Evolutionary conservation across 2,888 invertebrate species (phyloP), one percentile per base, ranked within the genome.

Genomic region (Polyommatus iphigenia): DNA sequence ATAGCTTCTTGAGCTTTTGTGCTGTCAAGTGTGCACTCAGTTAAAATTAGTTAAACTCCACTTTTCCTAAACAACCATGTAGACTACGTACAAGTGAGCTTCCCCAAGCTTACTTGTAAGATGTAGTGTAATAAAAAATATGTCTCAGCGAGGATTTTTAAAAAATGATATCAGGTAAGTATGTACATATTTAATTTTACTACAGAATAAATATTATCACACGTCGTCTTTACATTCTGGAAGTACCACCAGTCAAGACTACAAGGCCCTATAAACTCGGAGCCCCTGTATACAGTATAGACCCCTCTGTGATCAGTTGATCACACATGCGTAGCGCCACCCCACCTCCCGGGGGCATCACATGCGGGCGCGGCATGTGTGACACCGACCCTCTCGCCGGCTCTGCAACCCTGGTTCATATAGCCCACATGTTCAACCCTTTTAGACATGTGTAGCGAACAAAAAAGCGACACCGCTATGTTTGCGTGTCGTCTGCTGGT

Each of bases 371-470:
- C 83, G 83, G 80, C 92, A 91, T 86, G 87, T 92, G 91, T 92
- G 90, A 86, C 83, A 82, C 82, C 83, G 78, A 87, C 81, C 89
- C 89, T 87, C 83, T 82, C 80, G 79, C 81, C 79, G 77, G 78
- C 83, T 85, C 85, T 94, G 91, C 78, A 83, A 79, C 83, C 92
- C 92, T 94, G 87, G 92, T 94, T 89, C 88, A 89, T 88, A 85
- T 91, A 92, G 91, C 91, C 90, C 92, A 93, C 93, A 93, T 92
- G 94, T 91, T 91, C 91, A 93, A 93, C 94, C 93, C 93, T 93
- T 93, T 89, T 86, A 82, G 85, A 87, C 89, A 89, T 89, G 88
- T 89, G 67, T 67, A 67, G 67, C 67, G 87, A 82, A 83, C 84
- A 79, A 79, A 81, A 86, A 86, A 57, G 71, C 76, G n/a, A 29